Evolutionary conservation across 53 echinoderm and acorn worm species (phyloP), one percentile per base, ranked within the genome.

Genomic region (Arbacia lixula): DNA sequence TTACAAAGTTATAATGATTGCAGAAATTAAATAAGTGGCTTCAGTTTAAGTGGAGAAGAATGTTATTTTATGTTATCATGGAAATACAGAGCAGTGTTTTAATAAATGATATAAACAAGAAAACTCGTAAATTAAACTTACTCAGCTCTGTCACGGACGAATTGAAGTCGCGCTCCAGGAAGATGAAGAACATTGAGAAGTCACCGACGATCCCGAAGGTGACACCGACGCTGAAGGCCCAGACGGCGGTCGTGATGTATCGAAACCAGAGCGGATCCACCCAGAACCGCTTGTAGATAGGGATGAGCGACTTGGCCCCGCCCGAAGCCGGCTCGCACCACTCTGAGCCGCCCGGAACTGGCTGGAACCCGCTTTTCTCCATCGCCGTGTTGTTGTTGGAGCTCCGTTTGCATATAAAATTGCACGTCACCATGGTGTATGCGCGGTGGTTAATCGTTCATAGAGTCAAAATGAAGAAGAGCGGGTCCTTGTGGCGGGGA

Each of bases 111-210:
- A n/a, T n/a, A n/a, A n/a, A n/a, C n/a, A n/a, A n/a, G n/a, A n/a
- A n/a, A n/a, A n/a, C n/a, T n/a, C n/a, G n/a, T n/a, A n/a, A n/a
- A n/a, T n/a, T 20, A 63, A 27, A 81, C 82, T 29, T n/a, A 81
- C 82, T 81, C 17, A 81, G 64, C 33, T 63, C 49, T 1, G 42
- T 42, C 2, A 63, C 35, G n/a, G 63, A n/a, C 3, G 82, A 5
- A 0, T 63, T 33, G 34, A 81, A 81, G n/a, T 81, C 82, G 19
- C 82, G 30, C 35, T 63, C 82, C 28, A 81, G 82, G 24, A 63
- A 81, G 31, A 81, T 81, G 63, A 12, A 63, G 31, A 81, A 81
- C 64, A 81, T 81, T 8, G 82, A 81, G 64, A 81, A 81, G 22
- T 81, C 64, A 2, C 82, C 82, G 25, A 81, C 32, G 63, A 81